Conservation (phyloP, 2,888 invertebrate genomes). For the Drepanosiphum platanoidis region DNA sequence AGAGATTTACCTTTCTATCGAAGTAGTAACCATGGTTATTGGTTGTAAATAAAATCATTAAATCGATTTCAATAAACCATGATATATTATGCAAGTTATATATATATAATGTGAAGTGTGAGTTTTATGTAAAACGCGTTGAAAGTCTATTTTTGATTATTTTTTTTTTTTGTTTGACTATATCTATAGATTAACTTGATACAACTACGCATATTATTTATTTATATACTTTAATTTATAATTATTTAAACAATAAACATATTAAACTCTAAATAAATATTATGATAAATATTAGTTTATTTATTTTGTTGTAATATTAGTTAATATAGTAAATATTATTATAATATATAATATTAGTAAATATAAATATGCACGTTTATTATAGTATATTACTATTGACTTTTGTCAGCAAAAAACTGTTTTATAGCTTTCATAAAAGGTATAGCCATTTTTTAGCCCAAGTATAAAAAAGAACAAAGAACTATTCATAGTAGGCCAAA, state of each 20-base stretch:
- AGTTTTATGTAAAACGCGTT: neutral
- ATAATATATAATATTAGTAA: neutral
- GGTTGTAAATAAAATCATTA: neutral
- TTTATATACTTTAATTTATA: neutral
- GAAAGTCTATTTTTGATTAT: neutral
- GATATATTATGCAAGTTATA: neutral
- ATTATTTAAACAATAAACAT: neutral
- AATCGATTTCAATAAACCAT: conserved; percentile 10
- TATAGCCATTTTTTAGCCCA: conserved; percentile 14
- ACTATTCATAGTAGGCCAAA: conserved; percentile 55
- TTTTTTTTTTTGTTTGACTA: neutral
- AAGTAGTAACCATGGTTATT: conserved; percentile 30
- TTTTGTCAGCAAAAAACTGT: neutral
- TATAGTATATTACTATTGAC: neutral
- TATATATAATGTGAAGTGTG: neutral
- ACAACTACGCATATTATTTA: neutral
- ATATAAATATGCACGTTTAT: neutral
- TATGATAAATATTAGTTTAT: neutral
- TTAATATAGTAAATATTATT: no score
- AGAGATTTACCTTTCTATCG: neutral
- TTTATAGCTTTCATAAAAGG: conserved; percentile 14
- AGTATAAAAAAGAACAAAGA: conserved; percentile 50
- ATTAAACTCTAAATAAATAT: neutral
- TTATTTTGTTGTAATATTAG: no score
- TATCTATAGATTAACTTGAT: neutral